Percentiles rank a stretch among this genome's conserved stretches.
Conservation (phyloP, 1,140 invertebrate species). For the Brachionus angularis region DNA sequence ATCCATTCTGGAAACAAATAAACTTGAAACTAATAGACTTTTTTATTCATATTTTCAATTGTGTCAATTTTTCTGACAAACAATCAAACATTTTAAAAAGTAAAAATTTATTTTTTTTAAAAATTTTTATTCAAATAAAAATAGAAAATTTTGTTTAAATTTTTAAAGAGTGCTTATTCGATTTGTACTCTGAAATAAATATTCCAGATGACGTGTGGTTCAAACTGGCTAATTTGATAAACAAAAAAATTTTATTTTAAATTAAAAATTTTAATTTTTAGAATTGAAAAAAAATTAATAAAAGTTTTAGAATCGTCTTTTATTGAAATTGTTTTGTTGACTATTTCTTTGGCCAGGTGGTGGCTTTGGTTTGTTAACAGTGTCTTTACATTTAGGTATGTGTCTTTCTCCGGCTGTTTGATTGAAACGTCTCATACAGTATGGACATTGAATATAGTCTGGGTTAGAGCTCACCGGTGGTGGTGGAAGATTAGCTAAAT, state of each 20-base stretch:
- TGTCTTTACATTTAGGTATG: conserved; percentile 83
- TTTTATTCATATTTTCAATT: too few relatives aligned
- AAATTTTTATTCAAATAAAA: too few relatives aligned
- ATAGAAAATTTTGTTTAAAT: neutral
- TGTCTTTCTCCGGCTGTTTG: conserved; percentile 79
- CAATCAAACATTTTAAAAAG: neutral
- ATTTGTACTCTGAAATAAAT: neutral
- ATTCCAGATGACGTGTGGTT: conserved; percentile 6
- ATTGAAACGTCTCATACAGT: conserved; percentile 82
- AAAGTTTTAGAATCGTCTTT: conserved; percentile 7
- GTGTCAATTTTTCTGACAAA: too few relatives aligned
- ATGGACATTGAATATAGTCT: conserved; percentile 84
- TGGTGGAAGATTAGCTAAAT: conserved; percentile 78
- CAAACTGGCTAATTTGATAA: conserved; percentile 13
- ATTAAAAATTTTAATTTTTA: conserved; percentile 14
- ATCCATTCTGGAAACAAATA: conserved; percentile 14
- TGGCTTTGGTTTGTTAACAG: conserved; percentile 64
- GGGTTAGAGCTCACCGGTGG: conserved; percentile 70
- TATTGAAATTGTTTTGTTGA: neutral
- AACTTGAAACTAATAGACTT: conserved; percentile 1
- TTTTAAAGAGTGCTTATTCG: neutral
- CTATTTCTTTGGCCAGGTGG: conserved; percentile 31
- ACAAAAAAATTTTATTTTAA: conserved; percentile 21
- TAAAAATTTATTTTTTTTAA: neutral
- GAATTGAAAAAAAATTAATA: neutral